phyloP scores from a whole-genome alignment of 2,888 invertebrate species.

The Spilosoma lubricipeda region DNA sequence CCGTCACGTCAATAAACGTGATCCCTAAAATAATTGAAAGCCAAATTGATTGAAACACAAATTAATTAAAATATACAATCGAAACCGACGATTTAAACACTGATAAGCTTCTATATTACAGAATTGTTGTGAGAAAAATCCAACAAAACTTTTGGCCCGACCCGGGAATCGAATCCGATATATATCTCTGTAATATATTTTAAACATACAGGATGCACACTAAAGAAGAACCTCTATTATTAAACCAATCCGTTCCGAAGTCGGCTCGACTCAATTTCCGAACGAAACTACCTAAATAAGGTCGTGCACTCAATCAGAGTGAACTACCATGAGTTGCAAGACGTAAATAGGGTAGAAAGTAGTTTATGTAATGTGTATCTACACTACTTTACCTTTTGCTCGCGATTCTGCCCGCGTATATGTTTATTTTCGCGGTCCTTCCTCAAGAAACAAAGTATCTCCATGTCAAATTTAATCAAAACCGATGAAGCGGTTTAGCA shows the following conservation, averaged over 20 bases:
- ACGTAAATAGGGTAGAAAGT: conserved; percentile 6
- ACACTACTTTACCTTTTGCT: not conserved
- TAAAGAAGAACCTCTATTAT: not conserved
- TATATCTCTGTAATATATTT: not conserved
- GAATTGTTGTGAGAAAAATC: no score
- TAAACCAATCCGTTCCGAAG: not conserved
- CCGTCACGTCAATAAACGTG: not conserved
- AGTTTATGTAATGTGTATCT: not conserved
- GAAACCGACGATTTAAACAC: no score
- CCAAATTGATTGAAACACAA: not conserved
- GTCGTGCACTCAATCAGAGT: conserved; percentile 4
- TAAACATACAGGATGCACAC: not conserved
- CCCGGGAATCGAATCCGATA: no score
- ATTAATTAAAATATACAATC: not conserved
- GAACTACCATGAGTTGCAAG: conserved; percentile 5
- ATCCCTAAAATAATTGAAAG: not conserved
- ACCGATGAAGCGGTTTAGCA: no score
- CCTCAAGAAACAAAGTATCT: no score
- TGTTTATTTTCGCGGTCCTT: no score
- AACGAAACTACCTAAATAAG: conserved; percentile 20
- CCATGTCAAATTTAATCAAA: not conserved
- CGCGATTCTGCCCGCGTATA: no score
- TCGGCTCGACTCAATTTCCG: conserved; percentile 11
- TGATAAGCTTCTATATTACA: no score
- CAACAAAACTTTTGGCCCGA: no score